These are phyloP conservation scores for Orthosia gothica DNA, from an alignment of 2,888 invertebrate genomes.

Conservation along the genomic window DNA sequence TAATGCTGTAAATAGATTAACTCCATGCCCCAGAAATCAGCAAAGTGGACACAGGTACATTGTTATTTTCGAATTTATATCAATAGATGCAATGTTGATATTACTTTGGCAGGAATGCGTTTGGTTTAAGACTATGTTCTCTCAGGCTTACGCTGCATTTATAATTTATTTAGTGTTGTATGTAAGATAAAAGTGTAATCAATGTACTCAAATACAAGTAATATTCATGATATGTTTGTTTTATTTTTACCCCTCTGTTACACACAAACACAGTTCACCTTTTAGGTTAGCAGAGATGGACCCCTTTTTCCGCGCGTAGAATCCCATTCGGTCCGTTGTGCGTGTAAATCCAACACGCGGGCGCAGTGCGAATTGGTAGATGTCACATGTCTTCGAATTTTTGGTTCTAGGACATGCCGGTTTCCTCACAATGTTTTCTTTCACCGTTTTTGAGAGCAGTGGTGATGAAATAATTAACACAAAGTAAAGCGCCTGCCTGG, in stretches of 20 bases:
- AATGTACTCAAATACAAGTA: conserved; percentile 55
- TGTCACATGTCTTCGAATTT: too few species aligned
- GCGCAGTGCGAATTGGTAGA: too few species aligned
- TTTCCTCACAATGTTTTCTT: too few species aligned
- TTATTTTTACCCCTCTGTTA: conserved; percentile 16
- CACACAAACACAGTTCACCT: too few species aligned
- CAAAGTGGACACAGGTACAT: background rate
- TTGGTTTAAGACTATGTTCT: conserved; percentile 15
- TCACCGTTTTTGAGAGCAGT: too few species aligned
- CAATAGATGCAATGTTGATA: background rate
- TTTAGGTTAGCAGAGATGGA: too few species aligned
- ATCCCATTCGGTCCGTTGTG: too few species aligned
- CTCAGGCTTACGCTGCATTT: conserved; percentile 65
- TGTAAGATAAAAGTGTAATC: conserved; percentile 31
- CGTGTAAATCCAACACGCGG: too few species aligned
- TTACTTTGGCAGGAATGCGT: background rate
- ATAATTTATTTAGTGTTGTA: conserved; percentile 28
- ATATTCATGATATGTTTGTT: conserved; percentile 14
- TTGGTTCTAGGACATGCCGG: too few species aligned
- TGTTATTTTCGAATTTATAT: background rate
- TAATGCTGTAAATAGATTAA: conserved; percentile 3
- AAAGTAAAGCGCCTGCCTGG: too few species aligned
- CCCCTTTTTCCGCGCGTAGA: too few species aligned
- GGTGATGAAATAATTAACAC: too few species aligned
- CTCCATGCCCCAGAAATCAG: background rate